Base-by-base conservation (phyloP, 2,797 vertebrate genomes). In the Pelodytes ibericus region DNA sequence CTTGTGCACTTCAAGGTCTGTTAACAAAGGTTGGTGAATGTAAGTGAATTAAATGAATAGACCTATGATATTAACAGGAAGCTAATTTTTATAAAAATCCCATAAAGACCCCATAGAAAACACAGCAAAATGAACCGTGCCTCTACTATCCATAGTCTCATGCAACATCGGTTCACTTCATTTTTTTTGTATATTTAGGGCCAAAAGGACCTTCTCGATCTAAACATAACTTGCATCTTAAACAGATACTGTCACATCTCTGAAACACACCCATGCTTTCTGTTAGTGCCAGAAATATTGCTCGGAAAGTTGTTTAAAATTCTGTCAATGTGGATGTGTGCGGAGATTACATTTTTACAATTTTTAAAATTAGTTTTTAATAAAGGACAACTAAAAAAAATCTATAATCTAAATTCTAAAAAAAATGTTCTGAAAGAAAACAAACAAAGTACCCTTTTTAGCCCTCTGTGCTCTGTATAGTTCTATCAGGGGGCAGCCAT, bases 51-150 rank as follows among this genome's bases (percentile, higher is more conserved):
- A 44, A 53, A 67, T 49, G 44, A 9, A 20, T n/a, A 10, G 44
- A 25, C 2, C 29, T 67, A 22, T 24, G 20, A 51, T 72, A 72
- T 72, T 61, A 72, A 62, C 25, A 16, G 56, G 25, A 24, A 62
- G 57, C 36, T 72, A 36, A 72, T 72, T 69, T 72, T 58, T 61
- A 61, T 72, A 72, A 29, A 62, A 49, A 60, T 22, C 56, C 69
- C 57, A 29, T 71, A 71, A 71, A 16, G 33, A 2, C 11, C 7
- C 11, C 11, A 29, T 26, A 9, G 39, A 36, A 53, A 60, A 61
- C 36, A 60, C 58, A 49, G 44, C 39, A 72, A 30, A 72, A 72
- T 72, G 70, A 62, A 61, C 24, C 70, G 13, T 49, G 41, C 39
- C 36, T 15, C 18, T 15, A 15, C 24, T 39, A 30, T 24, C 29